phyloP scores from a whole-genome alignment of 2,113 vertebrate species.

The Peromyscus californicus region DNA sequence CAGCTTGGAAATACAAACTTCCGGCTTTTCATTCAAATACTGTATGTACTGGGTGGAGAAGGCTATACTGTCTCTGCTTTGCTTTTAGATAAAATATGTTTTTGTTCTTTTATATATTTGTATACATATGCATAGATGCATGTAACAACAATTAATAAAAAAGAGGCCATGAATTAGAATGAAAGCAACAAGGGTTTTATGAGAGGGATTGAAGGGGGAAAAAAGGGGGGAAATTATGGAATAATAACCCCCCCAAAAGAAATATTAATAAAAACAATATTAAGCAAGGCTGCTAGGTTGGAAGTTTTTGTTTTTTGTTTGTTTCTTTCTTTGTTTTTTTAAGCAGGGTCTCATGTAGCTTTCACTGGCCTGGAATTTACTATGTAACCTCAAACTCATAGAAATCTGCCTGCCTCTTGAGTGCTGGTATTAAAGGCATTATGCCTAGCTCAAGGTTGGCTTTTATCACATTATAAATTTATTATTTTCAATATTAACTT shows the following conservation, averaged over 20 bases:
- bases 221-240: neutral
- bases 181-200: neutral
- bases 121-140: neutral
- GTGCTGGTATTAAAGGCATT: neutral
- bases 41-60: neutral
- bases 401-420: neutral
- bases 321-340: neutral
- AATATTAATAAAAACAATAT: neutral
- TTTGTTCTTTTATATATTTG: neutral
- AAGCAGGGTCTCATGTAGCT: neutral
- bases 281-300: neutral
- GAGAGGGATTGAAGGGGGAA: neutral
- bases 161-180: neutral
- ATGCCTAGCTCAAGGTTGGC: neutral
- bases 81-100: constrained; percentile 40
- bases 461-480: constrained; percentile 8
- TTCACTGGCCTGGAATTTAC: neutral
- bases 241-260: neutral
- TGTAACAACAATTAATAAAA: neutral
- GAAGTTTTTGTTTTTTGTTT: neutral
- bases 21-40: neutral
- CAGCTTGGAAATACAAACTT: neutral
- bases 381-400: neutral
- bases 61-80: neutral
- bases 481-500: constrained; percentile 50